These are phyloP conservation scores for Cataglyphis albicans DNA, from an alignment of 2,888 invertebrate species.

Conservation along the genomic window DNA sequence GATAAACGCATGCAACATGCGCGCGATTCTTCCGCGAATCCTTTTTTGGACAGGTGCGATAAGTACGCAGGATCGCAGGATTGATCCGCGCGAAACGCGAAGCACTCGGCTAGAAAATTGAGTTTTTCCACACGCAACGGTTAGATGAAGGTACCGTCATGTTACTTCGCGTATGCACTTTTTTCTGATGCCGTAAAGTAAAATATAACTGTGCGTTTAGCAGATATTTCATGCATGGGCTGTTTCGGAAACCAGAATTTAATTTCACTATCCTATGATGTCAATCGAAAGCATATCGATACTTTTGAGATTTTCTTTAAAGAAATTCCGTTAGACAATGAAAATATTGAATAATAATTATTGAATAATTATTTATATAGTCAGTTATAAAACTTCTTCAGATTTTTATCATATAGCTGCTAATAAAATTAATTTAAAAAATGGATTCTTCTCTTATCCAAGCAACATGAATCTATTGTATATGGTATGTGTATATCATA, in stretches of 20 bases:
- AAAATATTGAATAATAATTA: background rate
- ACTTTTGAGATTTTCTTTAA: background rate
- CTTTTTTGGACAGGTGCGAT: conserved; percentile 6
- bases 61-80: background rate
- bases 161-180: background rate
- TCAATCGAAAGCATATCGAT: conserved; percentile 8
- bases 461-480: too few relatives aligned
- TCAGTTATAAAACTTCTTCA: background rate
- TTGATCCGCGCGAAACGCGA: conserved; percentile 20
- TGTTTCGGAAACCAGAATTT: background rate
- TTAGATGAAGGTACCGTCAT: conserved; percentile 37
- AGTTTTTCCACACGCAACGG: conserved; percentile 23
- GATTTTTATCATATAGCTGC: background rate
- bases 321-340: background rate
- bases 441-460: background rate
- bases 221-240: background rate
- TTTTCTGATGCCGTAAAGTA: conserved; percentile 17
- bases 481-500: too few relatives aligned
- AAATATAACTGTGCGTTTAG: conserved; percentile 7
- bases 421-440: background rate
- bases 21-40: conserved; percentile 19
- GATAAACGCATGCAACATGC: background rate
- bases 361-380: background rate
- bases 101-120: conserved; percentile 45
- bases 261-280: conserved; percentile 11